Evolutionary conservation across 1,140 invertebrate genomes (phyloP).

Genomic region (Caenorhabditis remanei): DNA sequence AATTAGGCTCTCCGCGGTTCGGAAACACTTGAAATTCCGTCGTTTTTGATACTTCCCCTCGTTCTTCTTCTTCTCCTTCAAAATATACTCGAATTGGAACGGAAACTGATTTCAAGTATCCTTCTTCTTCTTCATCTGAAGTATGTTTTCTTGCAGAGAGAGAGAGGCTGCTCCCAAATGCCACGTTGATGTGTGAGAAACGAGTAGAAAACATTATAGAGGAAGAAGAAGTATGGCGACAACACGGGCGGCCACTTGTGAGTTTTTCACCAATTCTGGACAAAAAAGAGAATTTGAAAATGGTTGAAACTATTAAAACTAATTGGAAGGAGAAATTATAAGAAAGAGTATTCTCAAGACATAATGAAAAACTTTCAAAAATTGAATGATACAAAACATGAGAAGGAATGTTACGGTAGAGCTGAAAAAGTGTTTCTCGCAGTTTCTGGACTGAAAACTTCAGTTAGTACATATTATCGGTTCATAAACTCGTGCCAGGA

Average conservation of each 20-base stretch:
- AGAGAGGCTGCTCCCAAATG: background rate
- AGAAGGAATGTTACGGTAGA: no score
- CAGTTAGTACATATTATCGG: no score
- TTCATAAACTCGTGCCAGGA: no score
- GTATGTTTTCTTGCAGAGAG: constrained; percentile 21
- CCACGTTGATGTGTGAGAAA: constrained; percentile 55
- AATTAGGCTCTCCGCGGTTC: constrained; percentile 4
- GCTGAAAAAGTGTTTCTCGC: no score
- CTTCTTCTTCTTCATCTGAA: background rate
- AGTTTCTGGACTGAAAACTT: no score
- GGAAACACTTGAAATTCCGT: constrained; percentile 38
- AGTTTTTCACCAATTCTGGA: constrained; percentile 52
- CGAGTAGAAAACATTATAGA: constrained; percentile 7
- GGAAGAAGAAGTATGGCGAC: constrained; percentile 65
- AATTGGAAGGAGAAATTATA: background rate
- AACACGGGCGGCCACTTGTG: constrained; percentile 69
- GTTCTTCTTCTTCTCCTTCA: background rate
- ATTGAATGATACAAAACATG: background rate
- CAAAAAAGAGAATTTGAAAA: background rate
- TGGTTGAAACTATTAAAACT: background rate
- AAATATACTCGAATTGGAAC: background rate
- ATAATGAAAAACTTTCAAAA: background rate
- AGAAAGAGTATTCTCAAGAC: background rate
- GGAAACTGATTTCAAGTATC: constrained; percentile 2
- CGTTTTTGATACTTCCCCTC: constrained; percentile 11